These are phyloP conservation scores for Nesometra sesokonis DNA, from an alignment of 35 echinoderm and acorn worm genomes.

Conservation along the genomic window DNA sequence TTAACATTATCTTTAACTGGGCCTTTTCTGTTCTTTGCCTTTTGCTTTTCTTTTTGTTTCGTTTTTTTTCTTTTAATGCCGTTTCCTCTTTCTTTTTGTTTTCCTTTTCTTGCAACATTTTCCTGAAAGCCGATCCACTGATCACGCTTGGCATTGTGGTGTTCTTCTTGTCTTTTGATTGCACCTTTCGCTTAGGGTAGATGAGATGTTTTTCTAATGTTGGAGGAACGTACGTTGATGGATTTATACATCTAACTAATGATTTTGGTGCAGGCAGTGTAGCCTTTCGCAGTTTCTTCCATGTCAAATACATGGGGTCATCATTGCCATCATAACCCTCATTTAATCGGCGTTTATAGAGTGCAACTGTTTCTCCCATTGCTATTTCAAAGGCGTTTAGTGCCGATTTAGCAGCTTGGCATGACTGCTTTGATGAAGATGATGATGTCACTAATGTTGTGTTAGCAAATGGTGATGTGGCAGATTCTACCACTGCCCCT, in stretches of 20 bases:
- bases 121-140: background rate
- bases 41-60: too few species aligned
- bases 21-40: too few species aligned
- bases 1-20: too few species aligned
- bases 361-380: too few species aligned
- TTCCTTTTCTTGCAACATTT: conserved; percentile 1
- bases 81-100: conserved; percentile 5
- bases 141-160: background rate
- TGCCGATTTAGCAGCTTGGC: background rate
- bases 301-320: too few species aligned
- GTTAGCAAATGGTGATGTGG: too few species aligned
- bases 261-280: background rate
- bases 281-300: background rate
- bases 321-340: conserved; percentile 27
- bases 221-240: background rate
- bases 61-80: background rate
- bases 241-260: background rate
- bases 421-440: background rate
- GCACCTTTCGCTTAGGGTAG: background rate
- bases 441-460: too few species aligned
- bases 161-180: background rate
- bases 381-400: background rate
- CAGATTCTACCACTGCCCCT: too few species aligned
- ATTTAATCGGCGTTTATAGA: background rate
- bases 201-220: background rate